phyloP scores from a whole-genome alignment of 2,888 invertebrate species.

The Meandrusa payeni region DNA sequence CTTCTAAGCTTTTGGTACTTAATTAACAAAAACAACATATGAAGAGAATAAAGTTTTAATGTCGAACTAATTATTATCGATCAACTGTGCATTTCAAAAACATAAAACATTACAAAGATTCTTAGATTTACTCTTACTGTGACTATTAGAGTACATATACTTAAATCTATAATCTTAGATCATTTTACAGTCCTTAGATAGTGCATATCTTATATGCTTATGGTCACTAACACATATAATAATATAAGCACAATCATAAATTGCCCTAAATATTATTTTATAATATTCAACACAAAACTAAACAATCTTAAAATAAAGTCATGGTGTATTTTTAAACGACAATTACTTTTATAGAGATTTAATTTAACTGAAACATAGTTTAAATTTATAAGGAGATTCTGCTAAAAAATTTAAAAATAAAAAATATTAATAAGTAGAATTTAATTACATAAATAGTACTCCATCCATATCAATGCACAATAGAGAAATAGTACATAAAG shows the following conservation, averaged over 20 bases:
- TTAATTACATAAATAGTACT: not conserved
- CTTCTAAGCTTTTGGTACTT: too few relatives aligned
- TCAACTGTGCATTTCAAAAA: conserved; percentile 4
- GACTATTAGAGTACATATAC: conserved; percentile 2
- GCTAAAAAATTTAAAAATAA: not conserved
- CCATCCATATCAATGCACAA: not conserved
- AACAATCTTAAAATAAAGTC: not conserved
- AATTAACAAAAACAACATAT: not conserved
- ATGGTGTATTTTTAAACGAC: not conserved
- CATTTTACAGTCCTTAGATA: conserved; percentile 4
- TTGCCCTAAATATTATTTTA: conserved; percentile 2
- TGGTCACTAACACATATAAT: too few relatives aligned
- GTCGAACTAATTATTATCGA: conserved; percentile 10
- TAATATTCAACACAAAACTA: not conserved
- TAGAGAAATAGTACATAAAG: too few relatives aligned
- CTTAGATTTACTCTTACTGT: conserved; percentile 12
- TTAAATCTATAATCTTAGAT: conserved; percentile 14
- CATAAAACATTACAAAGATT: conserved; percentile 7
- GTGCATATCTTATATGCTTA: conserved; percentile 13
- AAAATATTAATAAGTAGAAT: not conserved
- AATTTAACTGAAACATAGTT: not conserved
- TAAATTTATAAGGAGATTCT: not conserved
- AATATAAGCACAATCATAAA: too few relatives aligned
- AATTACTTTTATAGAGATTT: not conserved
- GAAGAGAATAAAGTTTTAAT: not conserved